phyloP scores from a whole-genome alignment of 2,888 invertebrate genomes.

The Aphidoletes aphidimyza region DNA sequence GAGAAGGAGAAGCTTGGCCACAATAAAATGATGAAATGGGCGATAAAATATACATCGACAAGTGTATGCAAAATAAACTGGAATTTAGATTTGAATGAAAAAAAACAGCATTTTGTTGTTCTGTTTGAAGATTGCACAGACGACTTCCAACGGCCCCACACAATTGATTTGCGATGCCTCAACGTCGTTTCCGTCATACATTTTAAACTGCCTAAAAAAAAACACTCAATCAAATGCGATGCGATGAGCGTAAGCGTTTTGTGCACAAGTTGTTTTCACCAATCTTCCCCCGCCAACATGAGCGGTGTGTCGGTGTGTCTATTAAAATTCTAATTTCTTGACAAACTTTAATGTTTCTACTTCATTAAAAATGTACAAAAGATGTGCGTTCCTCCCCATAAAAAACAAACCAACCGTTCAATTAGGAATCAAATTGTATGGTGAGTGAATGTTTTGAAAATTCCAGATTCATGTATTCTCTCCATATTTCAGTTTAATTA shows the following conservation, averaged over 20 bases:
- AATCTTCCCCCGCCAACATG: background rate
- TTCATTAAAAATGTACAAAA: background rate
- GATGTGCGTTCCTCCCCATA: no score
- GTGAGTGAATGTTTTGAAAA: no score
- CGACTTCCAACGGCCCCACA: background rate
- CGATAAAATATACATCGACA: conserved; percentile 26
- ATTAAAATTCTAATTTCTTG: conserved; percentile 31
- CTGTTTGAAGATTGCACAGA: background rate
- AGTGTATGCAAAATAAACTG: conserved; percentile 54
- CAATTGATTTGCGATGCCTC: background rate
- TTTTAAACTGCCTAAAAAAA: background rate
- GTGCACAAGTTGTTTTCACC: background rate
- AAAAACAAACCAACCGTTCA: no score
- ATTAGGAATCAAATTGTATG: no score
- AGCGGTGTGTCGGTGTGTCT: no score
- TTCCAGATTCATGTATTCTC: no score
- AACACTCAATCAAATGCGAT: conserved; percentile 3
- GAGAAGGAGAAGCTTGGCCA: background rate
- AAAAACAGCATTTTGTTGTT: no score
- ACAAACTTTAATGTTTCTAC: no score
- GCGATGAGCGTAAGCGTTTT: background rate
- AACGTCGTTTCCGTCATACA: background rate
- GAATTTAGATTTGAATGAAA: conserved; percentile 49
- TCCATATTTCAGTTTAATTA: no score
- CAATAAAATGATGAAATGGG: conserved; percentile 26